phyloP scores from a whole-genome alignment of 2,113 vertebrate species.

The Balaenoptera acutorostrata region DNA sequence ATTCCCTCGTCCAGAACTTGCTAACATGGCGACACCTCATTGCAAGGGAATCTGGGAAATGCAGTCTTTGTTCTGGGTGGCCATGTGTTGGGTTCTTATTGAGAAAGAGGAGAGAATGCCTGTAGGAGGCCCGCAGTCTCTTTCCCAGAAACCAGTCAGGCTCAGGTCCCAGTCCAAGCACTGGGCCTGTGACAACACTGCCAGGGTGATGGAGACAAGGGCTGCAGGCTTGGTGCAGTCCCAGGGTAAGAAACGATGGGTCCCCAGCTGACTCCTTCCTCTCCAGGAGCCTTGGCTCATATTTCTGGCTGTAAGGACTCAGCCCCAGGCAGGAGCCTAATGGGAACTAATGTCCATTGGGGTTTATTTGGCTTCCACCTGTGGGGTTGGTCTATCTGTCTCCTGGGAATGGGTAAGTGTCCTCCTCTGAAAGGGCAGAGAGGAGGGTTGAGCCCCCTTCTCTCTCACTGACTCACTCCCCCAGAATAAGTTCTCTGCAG shows the following conservation, averaged over 20 bases:
- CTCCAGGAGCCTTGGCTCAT: not conserved
- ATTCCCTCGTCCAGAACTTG: not conserved
- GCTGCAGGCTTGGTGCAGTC: not conserved
- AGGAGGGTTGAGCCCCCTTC: not conserved
- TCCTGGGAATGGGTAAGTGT: not conserved
- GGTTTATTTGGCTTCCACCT: not conserved
- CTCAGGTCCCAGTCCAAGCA: not conserved
- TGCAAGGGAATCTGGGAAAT: not conserved
- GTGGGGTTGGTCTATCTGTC: not conserved
- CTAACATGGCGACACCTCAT: not conserved
- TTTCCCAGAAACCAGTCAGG: not conserved
- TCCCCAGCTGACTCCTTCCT: not conserved
- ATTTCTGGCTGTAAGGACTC: not conserved
- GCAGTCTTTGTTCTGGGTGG: not conserved
- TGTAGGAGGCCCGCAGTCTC: not conserved
- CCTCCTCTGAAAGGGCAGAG: not conserved
- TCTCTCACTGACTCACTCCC: not conserved
- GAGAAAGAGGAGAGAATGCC: not conserved
- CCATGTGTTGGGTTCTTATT: not conserved
- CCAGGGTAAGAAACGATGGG: not conserved
- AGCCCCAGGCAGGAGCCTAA: not conserved
- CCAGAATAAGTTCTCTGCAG: not conserved
- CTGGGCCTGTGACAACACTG: not conserved
- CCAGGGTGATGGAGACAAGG: not conserved
- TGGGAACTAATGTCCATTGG: not conserved